Conservation (phyloP, 2,888 invertebrate species). For the Drosophila mayaguana region DNA sequence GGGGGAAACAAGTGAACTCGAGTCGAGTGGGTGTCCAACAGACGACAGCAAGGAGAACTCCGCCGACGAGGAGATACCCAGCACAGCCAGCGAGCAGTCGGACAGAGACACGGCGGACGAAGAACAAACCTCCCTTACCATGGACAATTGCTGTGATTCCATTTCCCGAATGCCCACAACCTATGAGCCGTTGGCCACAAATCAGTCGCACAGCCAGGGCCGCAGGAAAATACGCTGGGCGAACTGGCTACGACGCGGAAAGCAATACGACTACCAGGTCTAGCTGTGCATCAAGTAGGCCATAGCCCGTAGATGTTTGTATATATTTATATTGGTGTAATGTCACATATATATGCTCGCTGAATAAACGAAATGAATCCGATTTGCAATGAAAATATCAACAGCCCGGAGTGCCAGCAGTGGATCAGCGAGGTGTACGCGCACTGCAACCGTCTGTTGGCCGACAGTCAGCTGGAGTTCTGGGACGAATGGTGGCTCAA, state of each 20-base stretch:
- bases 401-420: conserved; percentile 51
- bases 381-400: conserved; percentile 43
- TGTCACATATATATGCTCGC: neutral
- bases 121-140: neutral
- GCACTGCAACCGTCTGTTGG: conserved; percentile 55
- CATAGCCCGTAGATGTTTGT: neutral
- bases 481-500: conserved; percentile 66
- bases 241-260: conserved; percentile 40
- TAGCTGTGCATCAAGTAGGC: conserved; percentile 35
- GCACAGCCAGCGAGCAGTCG: neutral
- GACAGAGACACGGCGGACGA: neutral
- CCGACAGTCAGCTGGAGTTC: conserved; percentile 32
- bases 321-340: neutral
- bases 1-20: neutral
- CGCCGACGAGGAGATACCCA: neutral
- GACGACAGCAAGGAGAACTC: conserved; percentile 2
- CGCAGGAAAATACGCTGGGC: conserved; percentile 51
- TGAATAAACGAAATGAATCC: conserved; percentile 50
- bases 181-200: conserved; percentile 6
- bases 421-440: conserved; percentile 53
- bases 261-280: conserved; percentile 18
- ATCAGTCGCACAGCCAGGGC: neutral
- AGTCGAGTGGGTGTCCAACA: conserved; percentile 8
- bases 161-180: conserved; percentile 33
- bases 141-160: conserved; percentile 6